Base-by-base conservation (phyloP, 1,140 invertebrate species). In the Stratiolaelaps scimitus region DNA sequence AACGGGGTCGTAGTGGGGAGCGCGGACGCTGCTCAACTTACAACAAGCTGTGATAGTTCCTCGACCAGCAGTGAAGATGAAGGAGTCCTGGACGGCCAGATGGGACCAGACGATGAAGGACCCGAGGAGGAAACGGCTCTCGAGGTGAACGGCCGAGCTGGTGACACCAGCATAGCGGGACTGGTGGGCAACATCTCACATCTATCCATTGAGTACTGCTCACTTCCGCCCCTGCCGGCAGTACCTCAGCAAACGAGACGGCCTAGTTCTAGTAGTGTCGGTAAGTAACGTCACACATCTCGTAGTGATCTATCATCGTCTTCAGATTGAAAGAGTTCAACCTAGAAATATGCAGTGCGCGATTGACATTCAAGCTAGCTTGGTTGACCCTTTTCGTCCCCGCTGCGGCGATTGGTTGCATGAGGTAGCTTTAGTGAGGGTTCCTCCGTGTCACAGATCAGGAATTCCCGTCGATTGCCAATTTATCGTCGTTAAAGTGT, bases 11-110 rank as follows among this genome's bases (percentile, higher is more conserved):
- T 40, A 40, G 34, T 40, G 34, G 34, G 34, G 34, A 40, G 34
- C 10, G 34, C 34, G 34, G 34, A 10, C 34, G 34, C 53, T 60
- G 53, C 53, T 34, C 53, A 17, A 34, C 10, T 60, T 26, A 26
- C 53, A 26, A 60, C 26, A 26, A 29, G 34, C 53, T 60, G 53
- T 60, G 53, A 60, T 60, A 60, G 53, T 60, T 60, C 53, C 23
- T 29, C 34, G 53, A 60, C 26, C 53, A 34, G 34, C 15, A 34
- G 34, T 34, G 53, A 60, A 26, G 53, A 60, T 34, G 34, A 34
- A 34, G 53, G 34, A 26, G 53, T 29, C 26, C 15, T 60, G 15
- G n/a, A 17, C 34, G 2, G 15, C 20, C 26, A 34, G 53, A 15
- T 17, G 15, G 53, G 34, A 26, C 15, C 53, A 1, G 53, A 60